These are phyloP conservation scores for Nicator chloris DNA, from an alignment of 2,113 vertebrate species.

Conservation along the genomic window DNA sequence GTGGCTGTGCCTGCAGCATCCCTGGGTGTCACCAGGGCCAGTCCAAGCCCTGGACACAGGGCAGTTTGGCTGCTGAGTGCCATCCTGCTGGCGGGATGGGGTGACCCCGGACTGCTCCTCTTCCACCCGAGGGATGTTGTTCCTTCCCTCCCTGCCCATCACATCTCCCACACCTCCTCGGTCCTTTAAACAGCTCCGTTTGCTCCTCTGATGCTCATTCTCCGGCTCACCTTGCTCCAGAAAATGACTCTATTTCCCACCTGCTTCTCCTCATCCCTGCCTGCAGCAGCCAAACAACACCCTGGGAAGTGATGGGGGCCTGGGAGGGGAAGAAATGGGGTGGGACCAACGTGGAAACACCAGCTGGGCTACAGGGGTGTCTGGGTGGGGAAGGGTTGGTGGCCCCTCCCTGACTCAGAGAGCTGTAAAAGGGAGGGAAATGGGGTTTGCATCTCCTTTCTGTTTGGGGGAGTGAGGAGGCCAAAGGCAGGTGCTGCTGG, in stretches of 20 bases:
- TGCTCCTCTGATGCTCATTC: neutral
- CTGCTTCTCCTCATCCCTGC: neutral
- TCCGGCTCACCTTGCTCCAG: neutral
- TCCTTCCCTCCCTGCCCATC: neutral
- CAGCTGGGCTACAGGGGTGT: neutral
- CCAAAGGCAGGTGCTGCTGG: neutral
- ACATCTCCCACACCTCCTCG: rapidly evolving
- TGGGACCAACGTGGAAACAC: rapidly evolving
- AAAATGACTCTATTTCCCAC: neutral
- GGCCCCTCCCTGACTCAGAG: neutral
- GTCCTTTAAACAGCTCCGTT: neutral
- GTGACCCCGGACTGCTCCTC: neutral
- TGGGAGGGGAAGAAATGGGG: neutral
- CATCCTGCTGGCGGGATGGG: rapidly evolving
- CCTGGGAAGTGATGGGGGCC: rapidly evolving
- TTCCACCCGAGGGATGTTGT: no score
- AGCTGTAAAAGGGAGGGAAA: neutral
- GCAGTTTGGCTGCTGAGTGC: neutral
- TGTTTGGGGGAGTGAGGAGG: neutral
- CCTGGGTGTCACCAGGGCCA: neutral
- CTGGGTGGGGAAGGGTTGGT: neutral
- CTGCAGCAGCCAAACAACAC: neutral
- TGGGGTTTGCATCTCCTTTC: neutral
- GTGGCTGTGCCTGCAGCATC: neutral
- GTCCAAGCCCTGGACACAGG: rapidly evolving